Evolutionary conservation across 1,140 invertebrate genomes (phyloP), one percentile per base, ranked within the genome.

Genomic region (Drosophila rhopaloa): DNA sequence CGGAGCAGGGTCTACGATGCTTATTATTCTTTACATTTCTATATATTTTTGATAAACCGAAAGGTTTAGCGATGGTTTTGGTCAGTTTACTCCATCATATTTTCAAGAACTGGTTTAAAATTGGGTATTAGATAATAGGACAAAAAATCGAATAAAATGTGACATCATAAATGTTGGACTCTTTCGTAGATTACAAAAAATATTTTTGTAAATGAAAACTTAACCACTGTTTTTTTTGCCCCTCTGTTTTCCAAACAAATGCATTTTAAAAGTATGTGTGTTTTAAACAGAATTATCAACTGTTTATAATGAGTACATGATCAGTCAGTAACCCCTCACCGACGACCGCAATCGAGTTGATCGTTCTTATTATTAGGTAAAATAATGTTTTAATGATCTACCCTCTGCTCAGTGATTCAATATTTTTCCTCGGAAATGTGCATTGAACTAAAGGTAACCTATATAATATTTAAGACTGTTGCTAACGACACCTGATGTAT

Each of bases 381-480:
- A 74, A 79, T 37, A 81, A 56, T 24, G 24, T 65, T 68, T 32
- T 43, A 71, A 60, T 61, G 16, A 48, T 19, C 65, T 37, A 43
- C 14, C 44, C 44, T 10, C 16, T 47, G 38, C 46, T 37, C 27
- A 47, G 55, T 13, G 9, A 51, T 29, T 43, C 27, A 53, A 71
- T 16, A 51, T 48, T 35, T 16, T 38, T 48, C 35, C 35, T 48
- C 37, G 40, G 35, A 53, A 51, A 61, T 59, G 62, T 70, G 67
- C 71, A 70, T 60, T 80, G 63, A 81, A 81, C 77, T 80, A 53
- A 19, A 32, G 5, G 24, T 61, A 48, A 60, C 56, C 44, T 61
- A 32, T 11, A 29, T 29, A 47, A 41, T 44, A 61, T 43, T 32
- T 7, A 32, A 32, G 29, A 8, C 29, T 32, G 29, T 32, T 32